Evolutionary conservation across 2,797 vertebrate species (phyloP), one percentile per base, ranked within the genome.

Genomic region (Channallabes apus): DNA sequence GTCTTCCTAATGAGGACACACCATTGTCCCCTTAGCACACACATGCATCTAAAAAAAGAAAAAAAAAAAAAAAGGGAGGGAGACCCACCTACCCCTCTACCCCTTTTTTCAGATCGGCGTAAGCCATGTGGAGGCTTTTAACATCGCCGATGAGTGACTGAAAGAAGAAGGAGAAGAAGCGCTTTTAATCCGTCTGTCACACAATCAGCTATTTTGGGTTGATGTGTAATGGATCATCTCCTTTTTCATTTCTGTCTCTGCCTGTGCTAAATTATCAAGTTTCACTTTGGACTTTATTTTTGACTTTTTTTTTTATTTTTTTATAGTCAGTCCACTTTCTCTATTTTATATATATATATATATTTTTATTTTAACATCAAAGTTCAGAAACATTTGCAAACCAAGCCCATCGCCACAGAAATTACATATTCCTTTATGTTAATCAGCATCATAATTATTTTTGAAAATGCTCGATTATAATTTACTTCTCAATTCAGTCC

Each of bases 51-150:
- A 71, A n/a, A 15, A 24, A 38, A 6, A 24, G 35, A 24, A 20
- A 15, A 38, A 6, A 15, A 22, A 24, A 18, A 84, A 85, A 84
- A 82, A 69, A 65, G 84, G 84, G 54, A 84, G 87, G 86, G 85
- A 80, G 71, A 84, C 65, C 79, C 46, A 54, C 51, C 51, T 51
- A 14, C 27, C 64, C 27, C 64, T 67, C 27, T 29, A 29, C 15
- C 32, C 91, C 91, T 89, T 89, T 91, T 89, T 75, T 80, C 88
- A 86, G 91, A 84, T 87, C 84, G 75, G 88, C 88, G 82, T 77
- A 91, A 89, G 91, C 90, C 90, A 88, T 88, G 90, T 92, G 90
- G 90, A 87, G 84, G 87, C 91, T 92, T 91, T 91, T 94, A 94
- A 93, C 93, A 92, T 93, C 91, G 91, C 85, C n/a, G 81, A 88